phyloP scores from a whole-genome alignment of 2,113 vertebrate genomes.

The Lophochroa leadbeateri region DNA sequence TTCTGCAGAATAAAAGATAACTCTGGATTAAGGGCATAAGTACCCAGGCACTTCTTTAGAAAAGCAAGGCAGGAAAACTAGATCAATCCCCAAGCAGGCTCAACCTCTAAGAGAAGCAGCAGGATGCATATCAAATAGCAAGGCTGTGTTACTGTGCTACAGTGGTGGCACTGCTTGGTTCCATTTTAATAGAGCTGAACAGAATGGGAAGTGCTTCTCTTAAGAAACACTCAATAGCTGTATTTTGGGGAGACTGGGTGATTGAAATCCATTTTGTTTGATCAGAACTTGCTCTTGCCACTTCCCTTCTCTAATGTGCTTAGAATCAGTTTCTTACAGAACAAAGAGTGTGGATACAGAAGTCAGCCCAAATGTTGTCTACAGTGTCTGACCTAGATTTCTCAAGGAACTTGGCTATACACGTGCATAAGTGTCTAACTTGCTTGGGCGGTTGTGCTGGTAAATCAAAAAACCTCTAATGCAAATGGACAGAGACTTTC shows the following conservation, averaged over 20 bases:
- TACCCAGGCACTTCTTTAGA: not conserved
- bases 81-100: not conserved
- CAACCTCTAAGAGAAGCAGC: not conserved
- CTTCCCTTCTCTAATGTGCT: not conserved
- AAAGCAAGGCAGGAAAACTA: not conserved
- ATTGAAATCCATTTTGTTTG: not conserved
- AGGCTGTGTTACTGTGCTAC: not conserved
- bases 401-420: not conserved
- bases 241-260: not conserved
- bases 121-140: not conserved
- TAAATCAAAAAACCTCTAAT: not conserved
- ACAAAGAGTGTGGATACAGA: not conserved
- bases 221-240: not conserved
- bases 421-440: not conserved
- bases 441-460: not conserved
- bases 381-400: constrained; percentile 3
- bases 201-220: not conserved
- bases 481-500: not conserved
- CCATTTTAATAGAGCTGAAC: not conserved
- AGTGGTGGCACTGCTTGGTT: not conserved
- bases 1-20: not conserved
- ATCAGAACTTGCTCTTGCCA: not conserved
- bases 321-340: not conserved
- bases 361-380: not conserved
- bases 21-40: not conserved